Evolutionary conservation across 2,797 vertebrate species (phyloP).

Genomic region (Pipistrellus kuhlii): DNA sequence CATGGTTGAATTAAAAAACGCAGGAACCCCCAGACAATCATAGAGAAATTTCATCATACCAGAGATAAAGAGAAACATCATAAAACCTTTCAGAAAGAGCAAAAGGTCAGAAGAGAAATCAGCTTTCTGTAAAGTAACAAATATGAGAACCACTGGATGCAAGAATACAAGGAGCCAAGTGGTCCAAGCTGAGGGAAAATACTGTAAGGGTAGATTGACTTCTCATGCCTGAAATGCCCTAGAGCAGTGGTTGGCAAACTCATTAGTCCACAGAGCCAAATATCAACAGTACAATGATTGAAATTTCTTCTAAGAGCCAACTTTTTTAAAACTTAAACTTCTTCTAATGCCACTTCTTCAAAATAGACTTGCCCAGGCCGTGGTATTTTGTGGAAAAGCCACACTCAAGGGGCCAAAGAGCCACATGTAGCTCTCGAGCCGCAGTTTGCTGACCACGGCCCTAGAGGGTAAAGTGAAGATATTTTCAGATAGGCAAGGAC

Average conservation of each 20-base stretch:
- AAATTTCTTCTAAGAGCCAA: too few relatives aligned
- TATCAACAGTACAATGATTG: too few relatives aligned
- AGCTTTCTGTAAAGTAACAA: conserved; percentile 10
- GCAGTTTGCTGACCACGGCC: background rate
- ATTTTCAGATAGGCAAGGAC: background rate
- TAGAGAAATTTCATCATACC: background rate
- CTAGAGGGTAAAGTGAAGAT: background rate
- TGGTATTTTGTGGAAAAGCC: too few relatives aligned
- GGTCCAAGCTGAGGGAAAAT: background rate
- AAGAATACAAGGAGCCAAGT: background rate
- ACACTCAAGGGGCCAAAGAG: too few relatives aligned
- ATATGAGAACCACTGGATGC: background rate
- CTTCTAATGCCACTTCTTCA: too few relatives aligned
- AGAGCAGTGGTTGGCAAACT: too few relatives aligned
- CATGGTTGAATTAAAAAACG: background rate
- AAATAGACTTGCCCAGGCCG: too few relatives aligned
- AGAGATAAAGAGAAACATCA: background rate
- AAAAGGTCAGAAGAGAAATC: conserved; percentile 3
- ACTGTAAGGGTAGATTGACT: conserved; percentile 9
- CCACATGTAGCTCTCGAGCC: too few relatives aligned
- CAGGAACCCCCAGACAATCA: background rate
- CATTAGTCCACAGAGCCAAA: too few relatives aligned
- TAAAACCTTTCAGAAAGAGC: conserved; percentile 47
- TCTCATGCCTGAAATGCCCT: background rate
- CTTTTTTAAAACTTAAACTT: too few relatives aligned